phyloP scores from a whole-genome alignment of 2,888 invertebrate genomes.

The Galerucella pusilla region DNA sequence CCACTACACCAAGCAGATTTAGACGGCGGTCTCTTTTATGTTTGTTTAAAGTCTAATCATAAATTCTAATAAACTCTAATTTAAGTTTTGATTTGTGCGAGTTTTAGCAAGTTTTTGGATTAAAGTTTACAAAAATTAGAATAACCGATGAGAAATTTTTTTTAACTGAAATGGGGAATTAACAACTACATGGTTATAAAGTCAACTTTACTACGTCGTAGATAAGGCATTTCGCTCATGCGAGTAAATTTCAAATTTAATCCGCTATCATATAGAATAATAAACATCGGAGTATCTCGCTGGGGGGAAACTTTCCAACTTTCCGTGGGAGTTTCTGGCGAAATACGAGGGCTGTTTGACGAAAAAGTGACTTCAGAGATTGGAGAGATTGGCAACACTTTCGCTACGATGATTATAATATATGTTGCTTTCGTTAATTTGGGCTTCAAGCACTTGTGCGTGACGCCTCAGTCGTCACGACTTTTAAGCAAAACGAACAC shows the following conservation, averaged over 20 bases:
- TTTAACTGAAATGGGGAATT: no score
- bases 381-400: no score
- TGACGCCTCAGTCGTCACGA: no score
- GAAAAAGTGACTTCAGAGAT: no score
- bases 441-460: no score
- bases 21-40: conserved; percentile 27
- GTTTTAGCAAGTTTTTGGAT: neutral
- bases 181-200: neutral
- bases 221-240: neutral
- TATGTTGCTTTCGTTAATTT: no score
- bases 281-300: neutral
- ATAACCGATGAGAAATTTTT: no score
- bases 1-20: conserved; percentile 25
- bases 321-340: neutral
- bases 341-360: no score
- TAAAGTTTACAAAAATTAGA: neutral
- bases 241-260: conserved; percentile 2
- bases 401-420: no score
- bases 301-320: conserved; percentile 14
- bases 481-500: no score
- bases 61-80: conserved; percentile 18
- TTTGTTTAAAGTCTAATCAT: conserved; percentile 28
- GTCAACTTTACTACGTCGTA: neutral
- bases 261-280: neutral
- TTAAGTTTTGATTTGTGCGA: neutral